These are phyloP conservation scores for Poicephalus meyeri DNA, from an alignment of 2,113 vertebrate genomes.

Conservation along the genomic window DNA sequence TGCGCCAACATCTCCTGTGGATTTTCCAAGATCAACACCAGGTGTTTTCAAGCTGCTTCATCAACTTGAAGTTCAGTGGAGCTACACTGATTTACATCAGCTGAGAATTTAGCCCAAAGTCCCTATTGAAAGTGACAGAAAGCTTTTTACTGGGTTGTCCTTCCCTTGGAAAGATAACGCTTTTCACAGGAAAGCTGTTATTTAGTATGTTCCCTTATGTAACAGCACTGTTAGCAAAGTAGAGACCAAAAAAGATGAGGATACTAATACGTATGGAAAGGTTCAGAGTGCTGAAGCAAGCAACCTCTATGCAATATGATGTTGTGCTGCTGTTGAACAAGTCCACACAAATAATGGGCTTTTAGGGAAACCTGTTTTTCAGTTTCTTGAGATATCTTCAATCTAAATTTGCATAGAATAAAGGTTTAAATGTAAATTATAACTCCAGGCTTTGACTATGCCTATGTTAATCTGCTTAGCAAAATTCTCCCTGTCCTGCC, in stretches of 20 bases:
- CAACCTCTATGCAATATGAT: rapidly evolving
- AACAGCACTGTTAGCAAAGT: neutral
- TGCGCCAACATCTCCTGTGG: neutral
- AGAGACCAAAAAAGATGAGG: neutral
- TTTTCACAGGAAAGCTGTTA: constrained; percentile 43
- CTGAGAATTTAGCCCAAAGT: neutral
- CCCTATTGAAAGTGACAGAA: constrained; percentile 7
- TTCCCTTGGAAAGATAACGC: neutral
- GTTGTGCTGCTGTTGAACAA: neutral
- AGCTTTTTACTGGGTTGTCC: constrained; percentile 21
- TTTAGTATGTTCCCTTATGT: neutral
- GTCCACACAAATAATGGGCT: neutral
- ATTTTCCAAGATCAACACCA: neutral
- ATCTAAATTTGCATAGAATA: neutral
- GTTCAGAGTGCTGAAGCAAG: neutral
- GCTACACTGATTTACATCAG: neutral
- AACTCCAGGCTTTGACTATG: neutral
- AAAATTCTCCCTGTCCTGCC: neutral
- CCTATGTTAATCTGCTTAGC: neutral
- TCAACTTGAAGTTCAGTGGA: neutral
- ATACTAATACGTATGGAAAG: neutral
- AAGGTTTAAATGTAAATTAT: neutral
- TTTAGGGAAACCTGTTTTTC: neutral
- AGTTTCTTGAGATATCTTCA: neutral
- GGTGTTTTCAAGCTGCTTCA: neutral